Conservation (phyloP, 2,113 vertebrate genomes). For the Hemichromis elongatus region DNA sequence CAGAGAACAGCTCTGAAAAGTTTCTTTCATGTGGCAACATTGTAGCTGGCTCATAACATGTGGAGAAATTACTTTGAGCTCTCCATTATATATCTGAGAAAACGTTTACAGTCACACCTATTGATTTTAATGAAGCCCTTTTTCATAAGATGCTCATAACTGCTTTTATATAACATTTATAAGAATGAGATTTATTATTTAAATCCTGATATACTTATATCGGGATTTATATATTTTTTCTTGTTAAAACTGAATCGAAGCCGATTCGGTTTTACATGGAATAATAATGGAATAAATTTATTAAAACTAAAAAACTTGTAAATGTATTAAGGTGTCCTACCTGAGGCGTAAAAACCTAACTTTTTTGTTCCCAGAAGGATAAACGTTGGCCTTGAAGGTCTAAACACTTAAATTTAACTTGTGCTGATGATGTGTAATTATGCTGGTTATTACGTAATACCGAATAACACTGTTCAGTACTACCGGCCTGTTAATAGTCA, state of each 20-base stretch:
- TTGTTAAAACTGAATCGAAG: background rate
- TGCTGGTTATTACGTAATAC: background rate
- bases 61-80: background rate
- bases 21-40: background rate
- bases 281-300: background rate
- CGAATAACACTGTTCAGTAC: background rate
- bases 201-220: background rate
- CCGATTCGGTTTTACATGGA: background rate
- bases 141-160: background rate
- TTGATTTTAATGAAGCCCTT: background rate
- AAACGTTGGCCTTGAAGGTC: background rate
- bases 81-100: background rate
- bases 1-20: background rate
- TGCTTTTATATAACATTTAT: background rate
- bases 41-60: background rate
- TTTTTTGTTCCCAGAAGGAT: background rate
- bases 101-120: background rate
- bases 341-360: background rate
- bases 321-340: background rate
- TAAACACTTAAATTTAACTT: background rate
- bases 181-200: background rate
- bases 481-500: background rate
- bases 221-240: fast-evolving
- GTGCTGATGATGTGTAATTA: background rate
- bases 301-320: background rate